Evolutionary conservation across 2,113 vertebrate species (phyloP), one percentile per base, ranked within the genome.

Genomic region (Nerophis lumbriciformis): DNA sequence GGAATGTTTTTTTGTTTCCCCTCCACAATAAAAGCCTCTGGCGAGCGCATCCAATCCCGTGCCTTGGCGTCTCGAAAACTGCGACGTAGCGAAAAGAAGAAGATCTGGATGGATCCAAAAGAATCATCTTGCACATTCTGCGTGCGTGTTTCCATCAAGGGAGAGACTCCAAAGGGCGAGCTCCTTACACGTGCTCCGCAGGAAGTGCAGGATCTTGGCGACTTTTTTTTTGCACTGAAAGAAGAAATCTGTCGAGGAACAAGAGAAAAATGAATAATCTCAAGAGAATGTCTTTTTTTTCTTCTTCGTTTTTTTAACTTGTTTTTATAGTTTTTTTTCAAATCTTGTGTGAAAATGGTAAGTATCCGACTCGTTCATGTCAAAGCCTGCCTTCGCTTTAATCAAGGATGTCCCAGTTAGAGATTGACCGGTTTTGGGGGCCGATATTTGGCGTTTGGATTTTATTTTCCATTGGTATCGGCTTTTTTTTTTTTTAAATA

Each of bases 31-130:
- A 5, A n/a, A 44, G n/a, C 39, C 16, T 21, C 55, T 19, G 37
- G n/a, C 16, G 54, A 38, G 37, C 3, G 2, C 37, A 11, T 80
- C 71, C 79, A 83, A 78, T 69, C 73, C 77, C 75, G 90, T 92
- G 90, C 89, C 89, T 92, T 92, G 84, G 78, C 81, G 74, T 74
- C 80, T 82, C 51, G 73, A 67, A 68, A 65, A 57, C 38, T 53
- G 63, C 66, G 65, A 51, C 36, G 38, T 69, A 63, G 61, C 54
- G 47, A 57, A 35, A 60, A 64, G 63, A 62, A 66, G 11, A 64
- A 53, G 19, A 51, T 51, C 71, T 63, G 42, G 51, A 78, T 77
- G 62, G 66, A 67, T 75, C 69, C 54, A 28, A 28, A 28, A 28
- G 28, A 28, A 28, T 15, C 61, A 0, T 36, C 48, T 66, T 75